These are phyloP conservation scores for Fabriciana adippe DNA, from an alignment of 2,888 invertebrate species.

Conservation along the genomic window DNA sequence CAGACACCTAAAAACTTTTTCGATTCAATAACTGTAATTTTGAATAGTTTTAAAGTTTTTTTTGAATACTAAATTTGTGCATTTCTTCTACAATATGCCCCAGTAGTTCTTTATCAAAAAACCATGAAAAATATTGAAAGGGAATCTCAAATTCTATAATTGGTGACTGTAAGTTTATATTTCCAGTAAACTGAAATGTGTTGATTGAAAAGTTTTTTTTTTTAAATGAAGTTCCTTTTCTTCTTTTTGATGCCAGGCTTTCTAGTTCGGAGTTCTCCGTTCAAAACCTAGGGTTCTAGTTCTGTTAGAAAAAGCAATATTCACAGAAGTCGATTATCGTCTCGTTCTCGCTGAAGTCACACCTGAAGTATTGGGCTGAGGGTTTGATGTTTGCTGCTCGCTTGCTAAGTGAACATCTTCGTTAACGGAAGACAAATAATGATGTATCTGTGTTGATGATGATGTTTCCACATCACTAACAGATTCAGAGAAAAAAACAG, in stretches of 20 bases:
- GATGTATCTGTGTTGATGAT: not conserved
- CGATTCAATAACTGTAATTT: not conserved
- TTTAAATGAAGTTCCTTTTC: constrained; percentile 2
- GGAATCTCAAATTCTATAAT: too few relatives aligned
- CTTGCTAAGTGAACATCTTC: too few relatives aligned
- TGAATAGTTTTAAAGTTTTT: not conserved
- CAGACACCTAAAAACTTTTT: constrained; percentile 35
- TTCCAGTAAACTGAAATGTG: not conserved
- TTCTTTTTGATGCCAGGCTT: not conserved
- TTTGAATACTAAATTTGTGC: not conserved
- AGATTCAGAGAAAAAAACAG: too few relatives aligned
- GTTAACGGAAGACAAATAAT: too few relatives aligned
- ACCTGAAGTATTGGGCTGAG: not conserved
- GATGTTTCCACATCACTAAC: not conserved
- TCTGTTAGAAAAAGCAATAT: too few relatives aligned
- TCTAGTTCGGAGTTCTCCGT: not conserved
- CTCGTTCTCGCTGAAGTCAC: not conserved
- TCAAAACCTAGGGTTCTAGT: not conserved
- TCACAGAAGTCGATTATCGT: not conserved
- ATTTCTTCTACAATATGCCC: constrained; percentile 24
- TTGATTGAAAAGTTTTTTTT: not conserved
- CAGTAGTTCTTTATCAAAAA: constrained; percentile 34
- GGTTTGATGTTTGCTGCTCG: not conserved
- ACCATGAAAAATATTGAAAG: constrained; percentile 20
- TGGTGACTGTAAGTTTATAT: too few relatives aligned